A percentile compares a stretch with the other conserved stretches of the same genome.
Evolutionary conservation across 2,113 vertebrate species (phyloP).

Genomic region (Psilopogon haemacephalus): DNA sequence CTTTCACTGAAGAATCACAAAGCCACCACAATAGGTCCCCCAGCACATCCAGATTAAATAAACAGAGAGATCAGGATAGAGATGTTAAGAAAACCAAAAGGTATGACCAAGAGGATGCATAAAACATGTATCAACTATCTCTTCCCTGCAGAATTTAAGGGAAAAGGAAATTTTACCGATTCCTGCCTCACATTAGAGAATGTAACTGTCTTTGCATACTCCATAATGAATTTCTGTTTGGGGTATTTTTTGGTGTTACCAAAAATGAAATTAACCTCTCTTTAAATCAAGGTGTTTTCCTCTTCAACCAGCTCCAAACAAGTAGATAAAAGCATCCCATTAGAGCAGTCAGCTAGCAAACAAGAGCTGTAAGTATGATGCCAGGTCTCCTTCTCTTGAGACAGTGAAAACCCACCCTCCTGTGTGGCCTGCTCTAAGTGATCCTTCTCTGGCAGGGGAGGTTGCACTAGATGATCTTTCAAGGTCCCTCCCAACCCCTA

Average conservation of each 20-base stretch:
- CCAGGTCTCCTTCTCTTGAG: neutral
- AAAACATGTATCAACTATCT: neutral
- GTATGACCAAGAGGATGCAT: neutral
- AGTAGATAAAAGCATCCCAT: neutral
- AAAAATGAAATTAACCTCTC: neutral
- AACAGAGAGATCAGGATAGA: neutral
- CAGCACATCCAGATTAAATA: neutral
- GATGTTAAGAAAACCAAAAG: neutral
- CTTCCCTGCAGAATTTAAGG: neutral
- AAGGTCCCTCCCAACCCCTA: no score
- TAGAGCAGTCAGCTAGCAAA: neutral
- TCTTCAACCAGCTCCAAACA: neutral
- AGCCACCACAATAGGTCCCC: no score
- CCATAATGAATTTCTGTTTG: neutral
- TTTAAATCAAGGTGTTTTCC: neutral
- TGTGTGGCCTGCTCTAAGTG: no score
- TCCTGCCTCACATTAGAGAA: neutral
- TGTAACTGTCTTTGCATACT: neutral
- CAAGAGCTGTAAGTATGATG: neutral
- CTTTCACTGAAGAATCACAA: neutral
- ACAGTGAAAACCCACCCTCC: no score
- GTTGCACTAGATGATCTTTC: no score
- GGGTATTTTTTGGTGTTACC: neutral
- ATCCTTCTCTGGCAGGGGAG: no score
- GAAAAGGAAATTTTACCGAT: neutral